Evolutionary conservation across 2,797 vertebrate genomes (phyloP).

Genomic region (Poecilia velifera): DNA sequence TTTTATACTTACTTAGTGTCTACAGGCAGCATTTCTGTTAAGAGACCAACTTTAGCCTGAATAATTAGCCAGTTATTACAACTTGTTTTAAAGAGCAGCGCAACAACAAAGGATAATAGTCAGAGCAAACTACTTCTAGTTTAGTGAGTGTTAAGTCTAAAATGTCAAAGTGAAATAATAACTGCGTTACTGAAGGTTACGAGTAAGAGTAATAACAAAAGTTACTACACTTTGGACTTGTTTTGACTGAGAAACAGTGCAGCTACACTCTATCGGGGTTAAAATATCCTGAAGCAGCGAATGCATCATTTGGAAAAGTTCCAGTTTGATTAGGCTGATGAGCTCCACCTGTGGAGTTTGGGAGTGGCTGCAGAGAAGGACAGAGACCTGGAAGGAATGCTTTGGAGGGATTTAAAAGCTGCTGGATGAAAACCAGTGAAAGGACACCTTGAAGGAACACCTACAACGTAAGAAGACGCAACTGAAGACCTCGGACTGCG

Average conservation of each 20-base stretch:
- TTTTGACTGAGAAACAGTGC: neutral
- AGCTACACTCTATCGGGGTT: neutral
- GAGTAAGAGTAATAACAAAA: neutral
- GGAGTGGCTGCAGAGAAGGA: neutral
- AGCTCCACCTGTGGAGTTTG: constrained; percentile 2
- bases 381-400: neutral
- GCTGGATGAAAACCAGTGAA: neutral
- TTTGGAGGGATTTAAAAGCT: neutral
- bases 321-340: neutral
- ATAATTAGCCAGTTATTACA: neutral
- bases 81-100: neutral
- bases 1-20: neutral
- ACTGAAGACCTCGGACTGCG: neutral
- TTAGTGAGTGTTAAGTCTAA: neutral
- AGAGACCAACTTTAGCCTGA: neutral
- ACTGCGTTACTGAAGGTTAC: neutral
- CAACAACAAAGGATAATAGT: neutral
- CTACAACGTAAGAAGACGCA: neutral
- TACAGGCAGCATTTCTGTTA: neutral
- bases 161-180: neutral
- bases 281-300: neutral
- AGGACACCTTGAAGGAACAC: neutral
- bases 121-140: neutral
- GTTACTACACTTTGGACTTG: neutral
- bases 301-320: neutral